Percentiles rank a stretch among this genome's conserved stretches.
Evolutionary conservation across 2,113 vertebrate genomes (phyloP).

Genomic region (Toxotes jaculatrix): DNA sequence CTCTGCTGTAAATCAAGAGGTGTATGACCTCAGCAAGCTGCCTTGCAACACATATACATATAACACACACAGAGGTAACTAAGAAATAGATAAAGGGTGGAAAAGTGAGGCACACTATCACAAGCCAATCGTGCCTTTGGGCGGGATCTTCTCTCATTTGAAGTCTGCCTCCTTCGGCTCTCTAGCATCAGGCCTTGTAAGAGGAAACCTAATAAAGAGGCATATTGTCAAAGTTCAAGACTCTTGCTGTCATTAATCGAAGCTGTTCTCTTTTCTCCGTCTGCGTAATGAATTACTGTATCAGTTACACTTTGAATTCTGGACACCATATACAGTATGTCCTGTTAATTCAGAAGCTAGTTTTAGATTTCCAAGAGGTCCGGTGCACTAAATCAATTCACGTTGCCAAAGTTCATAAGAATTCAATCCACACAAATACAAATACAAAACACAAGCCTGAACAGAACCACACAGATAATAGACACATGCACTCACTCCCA

Average conservation of each 20-base stretch:
- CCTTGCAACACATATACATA: background rate
- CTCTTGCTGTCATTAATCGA: constrained; percentile 51
- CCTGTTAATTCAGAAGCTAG: constrained; percentile 19
- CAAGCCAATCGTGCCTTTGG: constrained; percentile 55
- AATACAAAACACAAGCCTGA: constrained; percentile 34
- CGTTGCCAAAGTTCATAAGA: constrained; percentile 11
- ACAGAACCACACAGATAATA: constrained; percentile 14
- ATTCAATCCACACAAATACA: constrained; percentile 46
- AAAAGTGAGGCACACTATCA: constrained; percentile 54
- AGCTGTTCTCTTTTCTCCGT: constrained; percentile 35
- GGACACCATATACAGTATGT: background rate
- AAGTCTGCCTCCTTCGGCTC: constrained; percentile 57
- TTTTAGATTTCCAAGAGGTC: constrained; percentile 30
- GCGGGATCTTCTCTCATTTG: constrained; percentile 63
- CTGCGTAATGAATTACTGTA: constrained; percentile 39
- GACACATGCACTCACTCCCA: constrained; percentile 19
- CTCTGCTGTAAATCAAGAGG: constrained; percentile 10
- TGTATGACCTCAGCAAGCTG: background rate
- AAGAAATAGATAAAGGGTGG: constrained; percentile 40
- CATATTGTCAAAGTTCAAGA: constrained; percentile 68
- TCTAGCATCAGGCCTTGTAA: constrained; percentile 55
- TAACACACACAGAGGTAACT: background rate
- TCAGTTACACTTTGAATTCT: constrained; percentile 33
- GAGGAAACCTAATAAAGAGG: constrained; percentile 66
- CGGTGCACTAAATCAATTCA: constrained; percentile 6